These are phyloP conservation scores for Trissolcus basalis DNA, from an alignment of 1,140 invertebrate species.

Conservation along the genomic window DNA sequence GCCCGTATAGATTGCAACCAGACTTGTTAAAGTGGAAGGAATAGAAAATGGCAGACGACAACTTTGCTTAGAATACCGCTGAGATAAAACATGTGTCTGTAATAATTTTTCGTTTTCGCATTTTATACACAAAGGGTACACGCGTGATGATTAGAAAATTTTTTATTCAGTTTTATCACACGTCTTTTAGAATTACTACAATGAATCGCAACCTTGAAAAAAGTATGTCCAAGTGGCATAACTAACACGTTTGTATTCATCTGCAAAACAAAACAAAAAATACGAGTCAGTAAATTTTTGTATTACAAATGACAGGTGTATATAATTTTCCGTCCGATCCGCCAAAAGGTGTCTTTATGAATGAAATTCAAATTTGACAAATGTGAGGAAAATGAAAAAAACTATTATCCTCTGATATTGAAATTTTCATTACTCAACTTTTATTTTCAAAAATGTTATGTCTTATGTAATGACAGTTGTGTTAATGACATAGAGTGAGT, in stretches of 20 bases:
- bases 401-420: conserved; percentile 20
- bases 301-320: no score
- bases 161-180: conserved; percentile 6
- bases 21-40: neutral
- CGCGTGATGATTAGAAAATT: neutral
- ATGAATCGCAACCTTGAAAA: conserved; percentile 34
- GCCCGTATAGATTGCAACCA: conserved; percentile 8
- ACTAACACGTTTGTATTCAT: conserved; percentile 22
- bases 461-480: conserved; percentile 37
- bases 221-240: conserved; percentile 24
- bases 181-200: conserved; percentile 24
- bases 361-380: neutral
- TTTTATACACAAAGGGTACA: neutral
- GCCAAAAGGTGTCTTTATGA: no score
- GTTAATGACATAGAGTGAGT: conserved; percentile 36
- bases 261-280: conserved; percentile 26
- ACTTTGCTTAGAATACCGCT: no score
- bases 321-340: no score
- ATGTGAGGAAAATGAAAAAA: neutral
- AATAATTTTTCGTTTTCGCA: neutral
- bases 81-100: no score
- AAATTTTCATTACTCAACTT: conserved; percentile 27
- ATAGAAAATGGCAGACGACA: no score
- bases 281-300: neutral
- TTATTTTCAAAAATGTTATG: conserved; percentile 32